These are phyloP conservation scores for Malurus melanocephalus DNA, from an alignment of 2,113 vertebrate species.

Conservation along the genomic window DNA sequence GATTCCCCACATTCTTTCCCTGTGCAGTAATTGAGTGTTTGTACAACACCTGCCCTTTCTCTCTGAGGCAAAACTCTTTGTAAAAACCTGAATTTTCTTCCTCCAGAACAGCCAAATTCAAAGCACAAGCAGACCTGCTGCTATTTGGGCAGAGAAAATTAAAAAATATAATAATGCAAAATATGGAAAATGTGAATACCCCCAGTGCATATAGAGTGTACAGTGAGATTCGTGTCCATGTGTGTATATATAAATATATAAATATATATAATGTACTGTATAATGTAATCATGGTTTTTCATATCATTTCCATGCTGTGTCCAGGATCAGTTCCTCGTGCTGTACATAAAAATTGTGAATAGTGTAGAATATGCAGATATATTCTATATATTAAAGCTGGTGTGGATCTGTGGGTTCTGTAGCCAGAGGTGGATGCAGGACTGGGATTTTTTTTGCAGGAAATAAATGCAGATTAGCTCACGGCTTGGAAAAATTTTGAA, in stretches of 20 bases:
- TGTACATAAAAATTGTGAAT: conserved; percentile 36
- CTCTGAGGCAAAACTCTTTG: not conserved
- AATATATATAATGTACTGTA: conserved; percentile 1
- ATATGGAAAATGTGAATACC: not conserved
- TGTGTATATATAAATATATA: conserved; percentile 26
- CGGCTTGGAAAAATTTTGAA: conserved; percentile 5
- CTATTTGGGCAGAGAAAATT: conserved; percentile 13
- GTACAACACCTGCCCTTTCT: not conserved
- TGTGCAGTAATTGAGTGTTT: not conserved
- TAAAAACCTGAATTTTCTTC: not conserved
- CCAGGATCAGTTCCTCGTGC: not conserved
- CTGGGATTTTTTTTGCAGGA: not conserved
- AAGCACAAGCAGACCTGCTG: conserved; percentile 11
- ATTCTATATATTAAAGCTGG: not conserved
- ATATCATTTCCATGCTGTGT: not conserved
- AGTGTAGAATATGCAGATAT: conserved; percentile 43
- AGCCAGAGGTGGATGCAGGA: not conserved
- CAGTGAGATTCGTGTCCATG: conserved; percentile 18
- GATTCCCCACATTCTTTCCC: not conserved
- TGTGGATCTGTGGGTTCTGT: not conserved
- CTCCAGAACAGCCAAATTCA: conserved; percentile 25
- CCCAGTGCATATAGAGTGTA: conserved; percentile 20
- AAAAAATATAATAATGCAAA: not conserved
- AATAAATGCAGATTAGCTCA: not conserved
- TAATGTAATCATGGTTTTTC: conserved; percentile 1